phyloP scores from a whole-genome alignment of 2,888 invertebrate species.

The Tinea pellionella region DNA sequence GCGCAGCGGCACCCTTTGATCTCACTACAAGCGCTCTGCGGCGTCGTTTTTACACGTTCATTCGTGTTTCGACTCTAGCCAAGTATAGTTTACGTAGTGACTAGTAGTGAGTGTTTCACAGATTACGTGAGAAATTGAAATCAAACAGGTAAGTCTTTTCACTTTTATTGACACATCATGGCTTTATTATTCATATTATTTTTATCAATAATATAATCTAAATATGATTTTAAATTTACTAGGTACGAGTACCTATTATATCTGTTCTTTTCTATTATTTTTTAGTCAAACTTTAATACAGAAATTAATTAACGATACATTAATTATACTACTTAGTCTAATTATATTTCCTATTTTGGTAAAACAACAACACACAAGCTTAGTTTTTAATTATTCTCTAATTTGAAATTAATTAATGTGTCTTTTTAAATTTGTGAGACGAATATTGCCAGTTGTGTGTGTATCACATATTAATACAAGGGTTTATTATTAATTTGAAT shows the following conservation, averaged over 20 bases:
- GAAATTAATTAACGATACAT: neutral
- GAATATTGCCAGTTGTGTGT: slow-evolving; percentile 6
- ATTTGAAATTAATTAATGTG: slow-evolving; percentile 11
- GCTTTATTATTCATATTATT: neutral
- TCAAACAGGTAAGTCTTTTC: slow-evolving; percentile 15
- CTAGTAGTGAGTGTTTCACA: neutral
- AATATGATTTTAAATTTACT: no score
- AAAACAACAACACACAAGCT: slow-evolving; percentile 11
- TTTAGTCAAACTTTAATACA: no score
- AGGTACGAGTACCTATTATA: no score
- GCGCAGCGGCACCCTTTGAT: neutral
- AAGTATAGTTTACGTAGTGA: neutral
- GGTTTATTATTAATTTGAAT: neutral
- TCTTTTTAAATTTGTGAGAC: slow-evolving; percentile 14
- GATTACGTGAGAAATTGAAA: neutral
- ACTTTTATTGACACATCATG: neutral
- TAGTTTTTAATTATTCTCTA: neutral
- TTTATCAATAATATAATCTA: neutral
- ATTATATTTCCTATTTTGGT: neutral
- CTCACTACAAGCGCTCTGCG: neutral
- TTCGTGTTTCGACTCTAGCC: slow-evolving; percentile 13
- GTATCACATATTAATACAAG: slow-evolving; percentile 13
- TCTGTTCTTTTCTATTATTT: no score
- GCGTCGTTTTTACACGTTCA: neutral
- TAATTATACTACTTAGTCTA: neutral